These are phyloP conservation scores for Rhyacophila evoluta DNA, from an alignment of 2,888 invertebrate genomes.

Conservation along the genomic window DNA sequence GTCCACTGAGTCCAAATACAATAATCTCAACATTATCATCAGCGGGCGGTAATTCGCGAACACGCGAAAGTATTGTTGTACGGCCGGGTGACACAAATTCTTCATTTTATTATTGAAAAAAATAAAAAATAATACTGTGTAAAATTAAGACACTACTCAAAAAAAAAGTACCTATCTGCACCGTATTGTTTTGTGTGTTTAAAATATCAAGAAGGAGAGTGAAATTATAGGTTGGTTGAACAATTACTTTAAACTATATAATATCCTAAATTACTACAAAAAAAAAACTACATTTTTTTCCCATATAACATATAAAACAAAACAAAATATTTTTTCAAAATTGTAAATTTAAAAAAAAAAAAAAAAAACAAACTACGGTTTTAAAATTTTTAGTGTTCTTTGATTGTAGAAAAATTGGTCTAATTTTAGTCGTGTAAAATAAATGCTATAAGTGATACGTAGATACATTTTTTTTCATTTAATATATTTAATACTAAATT, in stretches of 20 bases:
- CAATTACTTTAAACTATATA: not conserved
- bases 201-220: not conserved
- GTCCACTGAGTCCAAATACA: not conserved
- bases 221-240: conserved; percentile 15
- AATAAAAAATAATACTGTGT: not conserved
- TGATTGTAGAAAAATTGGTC: too few species aligned
- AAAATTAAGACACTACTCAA: not conserved
- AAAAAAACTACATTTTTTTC: not conserved
- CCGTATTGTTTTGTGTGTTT: not conserved
- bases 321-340: not conserved
- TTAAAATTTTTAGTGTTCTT: too few species aligned
- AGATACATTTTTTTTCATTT: not conserved
- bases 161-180: not conserved
- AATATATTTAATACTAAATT: too few species aligned
- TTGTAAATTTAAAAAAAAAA: too few species aligned
- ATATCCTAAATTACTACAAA: not conserved
- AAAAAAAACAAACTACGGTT: too few species aligned
- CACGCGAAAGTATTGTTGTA: conserved; percentile 18
- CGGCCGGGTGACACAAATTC: not conserved
- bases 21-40: not conserved
- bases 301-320: not conserved
- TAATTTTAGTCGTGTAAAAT: not conserved
- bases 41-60: not conserved
- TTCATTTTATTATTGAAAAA: not conserved
- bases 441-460: not conserved